Evolutionary conservation across 2,888 invertebrate species (phyloP), one percentile per base, ranked within the genome.

Genomic region (Polymixis lichenea): DNA sequence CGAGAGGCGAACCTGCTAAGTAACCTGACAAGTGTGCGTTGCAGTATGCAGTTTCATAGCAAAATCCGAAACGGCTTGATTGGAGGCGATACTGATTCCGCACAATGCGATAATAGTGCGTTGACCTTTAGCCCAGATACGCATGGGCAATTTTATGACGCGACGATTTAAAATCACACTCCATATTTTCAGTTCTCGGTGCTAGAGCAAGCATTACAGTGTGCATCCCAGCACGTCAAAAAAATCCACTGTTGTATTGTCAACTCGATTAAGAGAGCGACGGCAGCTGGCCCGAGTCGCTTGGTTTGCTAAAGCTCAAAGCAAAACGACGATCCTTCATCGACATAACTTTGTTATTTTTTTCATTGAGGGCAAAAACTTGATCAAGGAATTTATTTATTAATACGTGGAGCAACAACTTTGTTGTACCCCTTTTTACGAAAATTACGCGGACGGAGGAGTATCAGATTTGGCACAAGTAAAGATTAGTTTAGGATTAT

Each of bases 251-350:
- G 5, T 38, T 38, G n/a, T 9, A 38, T 38, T 17, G 17, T 43
- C 38, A 38, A n/a, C 17, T n/a, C 2, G 9, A 22, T 11, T 19
- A 22, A 11, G 22, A 43, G 17, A 17, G n/a, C 17, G 17, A 62
- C 3, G 15, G n/a, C 32, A 61, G 9, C 43, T 6, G 17, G 9
- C 22, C 58, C 46, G 32, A 56, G 56, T 28, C 49, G 38, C n/a
- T 43, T 7, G 2, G 56, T 38, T 75, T 56, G 17, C n/a, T 49
- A 32, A 77, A n/a, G n/a, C n/a, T n/a, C n/a, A n/a, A n/a, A 51
- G 46, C 46, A 62, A 62, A 55, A 62, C 15, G n/a, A 62, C 11
- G 11, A 75, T 7, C 9, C 25, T 19, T 25, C 22, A 9, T 19
- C 1, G 25, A 60, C 8, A 8, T 51, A 4, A 7, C 17, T 51